Base-by-base conservation (phyloP, 2,888 invertebrate species). In the Thecophora atra region DNA sequence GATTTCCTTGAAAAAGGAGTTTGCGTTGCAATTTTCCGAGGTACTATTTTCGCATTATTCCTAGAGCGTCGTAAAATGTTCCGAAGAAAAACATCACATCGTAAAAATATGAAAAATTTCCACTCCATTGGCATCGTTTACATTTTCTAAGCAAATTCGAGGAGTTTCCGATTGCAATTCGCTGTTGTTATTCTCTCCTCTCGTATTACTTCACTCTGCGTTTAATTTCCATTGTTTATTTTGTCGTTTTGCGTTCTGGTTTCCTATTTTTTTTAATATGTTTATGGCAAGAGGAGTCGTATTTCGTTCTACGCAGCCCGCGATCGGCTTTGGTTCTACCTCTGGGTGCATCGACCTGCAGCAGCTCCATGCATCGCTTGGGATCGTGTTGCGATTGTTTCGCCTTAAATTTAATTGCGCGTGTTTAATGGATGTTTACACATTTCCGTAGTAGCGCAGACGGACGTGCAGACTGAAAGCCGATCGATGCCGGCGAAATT, bases 361-460 rank as follows among this genome's bases (percentile, higher is more conserved):
- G 6, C 58, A 15, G 28, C 28, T 58, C 58, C 58, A 58, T 26
- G 58, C 47, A 11, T 13, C n/a, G 47, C 6, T 47, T 5, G 47
- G 15, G 7, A 37, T 37, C 11, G 37, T 19, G 24, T 24, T 54
- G 1, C 19, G 24, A 54, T 54, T 58, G 13, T 58, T 58, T 28
- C 28, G 26, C 58, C 15, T 58, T 58, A 13, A 24, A 58, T 58
- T 58, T 21, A 21, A 37, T 37, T 37, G 37, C 37, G 26, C 28
- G 6, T 2, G 28, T 28, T 42, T 63, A 63, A 62, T n/a, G 17
- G 62, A 28, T 63, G 8, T 58, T 47, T 58, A 15, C 58, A 58
- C 11, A 21, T 17, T 58, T 58, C 21, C 58, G 21, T 58, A 21
- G 11, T 26, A 26, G 54, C 8, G 11, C 3, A 21, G n/a, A 54